Conservation (phyloP, 2,888 invertebrate species). For the Tricholauxania praeusta region DNA sequence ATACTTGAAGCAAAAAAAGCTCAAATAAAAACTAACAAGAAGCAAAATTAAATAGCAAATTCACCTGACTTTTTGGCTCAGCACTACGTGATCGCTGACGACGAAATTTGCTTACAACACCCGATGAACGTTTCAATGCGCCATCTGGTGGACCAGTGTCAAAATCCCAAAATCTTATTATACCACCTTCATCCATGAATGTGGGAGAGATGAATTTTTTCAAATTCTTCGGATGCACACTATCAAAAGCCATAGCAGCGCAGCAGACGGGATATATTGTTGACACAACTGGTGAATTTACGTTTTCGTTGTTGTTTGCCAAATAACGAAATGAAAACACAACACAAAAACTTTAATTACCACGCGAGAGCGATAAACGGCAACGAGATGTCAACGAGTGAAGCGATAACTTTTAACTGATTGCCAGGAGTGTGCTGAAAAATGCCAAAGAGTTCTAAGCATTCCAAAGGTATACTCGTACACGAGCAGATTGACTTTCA, state of each 20-base stretch:
- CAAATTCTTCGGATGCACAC: constrained; percentile 41
- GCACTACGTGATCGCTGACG: too few species aligned
- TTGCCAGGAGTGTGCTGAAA: constrained; percentile 50
- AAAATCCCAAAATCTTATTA: constrained; percentile 62
- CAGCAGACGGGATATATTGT: too few species aligned
- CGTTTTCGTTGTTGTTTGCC: not conserved
- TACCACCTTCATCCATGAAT: constrained; percentile 59
- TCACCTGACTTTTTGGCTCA: too few species aligned
- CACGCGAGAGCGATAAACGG: constrained; percentile 14
- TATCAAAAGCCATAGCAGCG: not conserved
- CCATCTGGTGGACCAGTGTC: constrained; percentile 53
- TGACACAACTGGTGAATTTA: too few species aligned
- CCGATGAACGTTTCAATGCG: not conserved
- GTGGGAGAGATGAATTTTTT: constrained; percentile 61
- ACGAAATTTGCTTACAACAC: too few species aligned
- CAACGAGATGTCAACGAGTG: constrained; percentile 57
- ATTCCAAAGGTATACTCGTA: not conserved
- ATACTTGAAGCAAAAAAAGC: too few species aligned
- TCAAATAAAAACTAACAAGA: too few species aligned
- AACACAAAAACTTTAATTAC: constrained; percentile 23
- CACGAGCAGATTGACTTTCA: too few species aligned
- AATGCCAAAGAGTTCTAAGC: constrained; percentile 40
- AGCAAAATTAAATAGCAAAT: too few species aligned
- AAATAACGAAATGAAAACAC: not conserved
- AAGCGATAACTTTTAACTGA: constrained; percentile 62